These are phyloP conservation scores for Tiphia femorata DNA, from an alignment of 2,888 invertebrate genomes.

Conservation along the genomic window DNA sequence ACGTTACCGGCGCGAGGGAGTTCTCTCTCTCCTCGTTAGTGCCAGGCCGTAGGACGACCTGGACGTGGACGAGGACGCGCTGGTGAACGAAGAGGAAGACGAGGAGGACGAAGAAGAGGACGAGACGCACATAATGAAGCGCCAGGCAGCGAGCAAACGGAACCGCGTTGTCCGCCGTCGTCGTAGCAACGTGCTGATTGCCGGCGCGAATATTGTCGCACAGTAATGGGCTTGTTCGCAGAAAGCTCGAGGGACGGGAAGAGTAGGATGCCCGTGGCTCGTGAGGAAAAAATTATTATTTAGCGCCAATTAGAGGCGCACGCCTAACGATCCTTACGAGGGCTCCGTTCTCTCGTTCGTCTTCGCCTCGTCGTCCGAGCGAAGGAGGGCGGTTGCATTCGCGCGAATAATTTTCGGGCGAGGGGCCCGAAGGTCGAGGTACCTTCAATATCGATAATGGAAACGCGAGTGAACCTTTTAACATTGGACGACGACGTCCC, in stretches of 20 bases:
- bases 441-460: no score
- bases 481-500: no score
- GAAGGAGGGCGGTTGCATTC: no score
- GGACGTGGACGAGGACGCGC: background rate
- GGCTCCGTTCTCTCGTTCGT: conserved; percentile 15
- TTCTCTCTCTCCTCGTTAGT: conserved; percentile 38
- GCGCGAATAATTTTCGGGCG: no score
- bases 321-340: conserved; percentile 37
- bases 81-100: conserved; percentile 10
- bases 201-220: conserved; percentile 58
- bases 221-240: conserved; percentile 53
- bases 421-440: no score
- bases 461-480: no score
- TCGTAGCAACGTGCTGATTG: conserved; percentile 59
- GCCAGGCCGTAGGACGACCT: no score
- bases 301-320: conserved; percentile 55
- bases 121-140: conserved; percentile 42
- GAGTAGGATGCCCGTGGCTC: conserved; percentile 18
- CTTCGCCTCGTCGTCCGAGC: conserved; percentile 11
- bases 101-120: conserved; percentile 26
- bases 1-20: conserved; percentile 23
- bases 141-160: conserved; percentile 38
- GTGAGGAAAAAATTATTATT: conserved; percentile 55
- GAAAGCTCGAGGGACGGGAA: conserved; percentile 35
- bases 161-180: conserved; percentile 52